Conservation (phyloP, 2,888 invertebrate genomes). For the Drosophila putrida region DNA sequence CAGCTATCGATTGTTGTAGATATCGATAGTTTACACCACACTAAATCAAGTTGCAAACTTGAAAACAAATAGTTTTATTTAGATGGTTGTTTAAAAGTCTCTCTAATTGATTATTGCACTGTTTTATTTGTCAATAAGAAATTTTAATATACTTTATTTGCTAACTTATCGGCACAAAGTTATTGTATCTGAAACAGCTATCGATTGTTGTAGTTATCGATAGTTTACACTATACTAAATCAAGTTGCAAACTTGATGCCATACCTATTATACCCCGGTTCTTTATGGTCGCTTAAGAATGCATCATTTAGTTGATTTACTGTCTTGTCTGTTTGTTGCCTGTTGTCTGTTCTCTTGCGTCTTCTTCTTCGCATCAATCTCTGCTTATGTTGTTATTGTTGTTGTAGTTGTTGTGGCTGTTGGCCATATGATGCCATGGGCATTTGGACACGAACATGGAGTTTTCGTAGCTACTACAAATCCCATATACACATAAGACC, state of each 20-base stretch:
- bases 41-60: conserved; percentile 4
- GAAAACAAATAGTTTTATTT: too few species aligned
- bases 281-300: conserved; percentile 35
- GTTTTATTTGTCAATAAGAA: too few species aligned
- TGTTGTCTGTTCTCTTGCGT: conserved; percentile 39
- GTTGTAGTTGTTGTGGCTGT: conserved; percentile 24
- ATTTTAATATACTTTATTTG: too few species aligned
- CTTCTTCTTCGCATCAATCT: conserved; percentile 34
- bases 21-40: not conserved
- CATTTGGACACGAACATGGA: conserved; percentile 52
- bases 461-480: conserved; percentile 29
- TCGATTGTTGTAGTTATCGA: too few species aligned
- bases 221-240: not conserved
- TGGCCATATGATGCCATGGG: conserved; percentile 59
- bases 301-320: conserved; percentile 73
- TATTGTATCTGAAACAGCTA: too few species aligned
- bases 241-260: conserved; percentile 3
- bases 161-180: too few species aligned
- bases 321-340: conserved; percentile 33
- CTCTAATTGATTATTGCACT: too few species aligned
- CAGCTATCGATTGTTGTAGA: too few species aligned
- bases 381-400: conserved; percentile 3
- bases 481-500: conserved; percentile 46
- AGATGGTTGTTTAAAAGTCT: too few species aligned
- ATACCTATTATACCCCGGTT: conserved; percentile 24